Base-by-base conservation (phyloP, 2,797 vertebrate species). In the Enteromius paludinosus region DNA sequence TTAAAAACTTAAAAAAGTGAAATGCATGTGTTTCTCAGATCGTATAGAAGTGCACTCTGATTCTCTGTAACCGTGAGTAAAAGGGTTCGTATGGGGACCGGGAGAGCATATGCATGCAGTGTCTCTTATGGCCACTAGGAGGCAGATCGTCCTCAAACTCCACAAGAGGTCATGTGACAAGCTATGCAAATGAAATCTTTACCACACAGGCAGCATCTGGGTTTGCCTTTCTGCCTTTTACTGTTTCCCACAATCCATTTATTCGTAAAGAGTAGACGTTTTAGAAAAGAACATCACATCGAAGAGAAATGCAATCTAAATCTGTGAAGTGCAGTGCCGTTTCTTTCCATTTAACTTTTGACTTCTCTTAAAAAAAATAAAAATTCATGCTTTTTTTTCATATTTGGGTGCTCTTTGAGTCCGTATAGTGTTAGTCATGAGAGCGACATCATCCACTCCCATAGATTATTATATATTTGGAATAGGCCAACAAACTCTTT, bases 21-120 rank as follows among this genome's bases (percentile, higher is more conserved):
- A 72, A n/a, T 35, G 12, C 3, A 5, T 30, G 35, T 83, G 15
- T 85, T 33, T 61, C 3, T 12, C 28, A 52, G 23, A 23, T 78
- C 61, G 11, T 23, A 66, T 23, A n/a, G 41, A 18, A 56, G 33
- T 81, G 25, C 47, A 18, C 38, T 65, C 17, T 43, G 38, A 33
- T 12, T 59, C 17, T 47, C 18, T 20, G 38, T 78, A 66, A 71
- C 45, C 71, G 18, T 84, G 86, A 87, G 86, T 84, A 84, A 76
- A 82, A 82, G 79, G 86, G 87, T 73, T 86, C 84, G 84, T 84
- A 84, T 87, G 87, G 87, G 84, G 83, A 86, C 76, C 82, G 86
- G 87, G 87, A 78, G 59, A 84, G 23, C 4, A 0, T 30, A 30
- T 47, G 6, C n/a, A 14, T 70, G 30, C 41, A 12, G 4, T 84